Evolutionary conservation across 2,888 invertebrate genomes (phyloP), one percentile per base, ranked within the genome.

Genomic region (Cataglyphis cursor): DNA sequence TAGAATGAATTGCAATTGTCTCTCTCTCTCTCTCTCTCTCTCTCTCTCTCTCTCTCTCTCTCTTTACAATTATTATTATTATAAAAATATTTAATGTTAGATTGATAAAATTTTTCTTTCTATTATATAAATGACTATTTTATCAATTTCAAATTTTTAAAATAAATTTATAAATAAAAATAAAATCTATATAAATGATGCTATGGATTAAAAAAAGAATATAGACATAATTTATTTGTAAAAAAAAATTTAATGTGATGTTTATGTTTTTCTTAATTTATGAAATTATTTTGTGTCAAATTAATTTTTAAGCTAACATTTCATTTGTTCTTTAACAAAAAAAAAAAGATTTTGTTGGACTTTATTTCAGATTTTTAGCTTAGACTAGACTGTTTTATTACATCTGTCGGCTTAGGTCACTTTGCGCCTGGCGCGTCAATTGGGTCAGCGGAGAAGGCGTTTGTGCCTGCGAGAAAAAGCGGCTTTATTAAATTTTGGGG

Each of bases 401-500:
- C 59, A 72, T 70, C 44, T 61, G 57, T 1, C 44, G 24, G 59
- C 12, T 57, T 76, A 41, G 70, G 21, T n/a, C 59, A 72, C 72
- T 80, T 70, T 72, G 72, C 78, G 44, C 44, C 18, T 44, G 78
- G 9, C 18, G 31, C 15, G 35, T 35, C 72, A 80, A 80, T 59
- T 72, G 35, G 78, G 78, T 80, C 78, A 72, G 59, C 8, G n/a
- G 35, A 24, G 18, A 44, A 61, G 72, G 72, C 78, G 78, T 80
- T 80, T 80, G 59, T 59, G 78, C 12, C 18, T 18, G 24, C 44
- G 41, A 72, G 44, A 72, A 72, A 80, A 80, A 80, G 72, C 59
- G 78, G 59, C 35, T 80, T 80, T 80, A 80, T 80, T 80, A 80
- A 80, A 80, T 80, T 80, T 80, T 72, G 59, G 44, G 72, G 78